Evolutionary conservation across 2,113 vertebrate genomes (phyloP).

Genomic region (Ramphastos sulfuratus): DNA sequence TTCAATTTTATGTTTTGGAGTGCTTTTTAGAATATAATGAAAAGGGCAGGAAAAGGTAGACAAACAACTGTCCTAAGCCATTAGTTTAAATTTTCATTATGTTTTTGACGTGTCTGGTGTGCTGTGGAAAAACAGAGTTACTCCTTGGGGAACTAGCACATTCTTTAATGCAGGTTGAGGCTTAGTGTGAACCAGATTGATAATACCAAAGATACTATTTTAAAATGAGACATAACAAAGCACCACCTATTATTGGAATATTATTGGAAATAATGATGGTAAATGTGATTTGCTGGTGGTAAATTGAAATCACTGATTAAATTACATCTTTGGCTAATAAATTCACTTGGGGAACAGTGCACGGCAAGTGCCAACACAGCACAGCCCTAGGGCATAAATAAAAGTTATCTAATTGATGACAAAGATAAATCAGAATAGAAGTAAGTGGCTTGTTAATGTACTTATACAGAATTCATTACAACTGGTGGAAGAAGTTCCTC

Average conservation of each 20-base stretch:
- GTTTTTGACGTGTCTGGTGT: neutral
- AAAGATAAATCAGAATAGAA: constrained; percentile 69
- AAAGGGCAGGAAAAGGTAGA: neutral
- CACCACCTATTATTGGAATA: neutral
- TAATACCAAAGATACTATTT: constrained; percentile 18
- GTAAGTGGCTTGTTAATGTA: constrained; percentile 59
- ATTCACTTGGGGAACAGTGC: constrained; percentile 62
- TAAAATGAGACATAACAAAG: constrained; percentile 25
- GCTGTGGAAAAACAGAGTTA: constrained; percentile 21
- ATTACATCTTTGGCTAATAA: constrained; percentile 75
- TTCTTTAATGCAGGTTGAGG: neutral
- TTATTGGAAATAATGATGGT: constrained; percentile 49
- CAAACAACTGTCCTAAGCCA: neutral
- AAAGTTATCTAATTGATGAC: constrained; percentile 74
- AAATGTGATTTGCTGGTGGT: constrained; percentile 68
- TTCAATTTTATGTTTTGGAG: neutral
- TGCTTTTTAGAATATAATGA: neutral
- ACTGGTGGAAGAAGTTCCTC: no score
- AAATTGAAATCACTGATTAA: constrained; percentile 80
- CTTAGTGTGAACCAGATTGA: constrained; percentile 14
- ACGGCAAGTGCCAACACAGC: constrained; percentile 58
- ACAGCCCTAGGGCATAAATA: constrained; percentile 68
- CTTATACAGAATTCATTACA: constrained; percentile 54
- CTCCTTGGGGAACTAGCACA: neutral
- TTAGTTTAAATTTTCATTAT: neutral